Conservation (phyloP, 2,797 vertebrate genomes). For the Diplodus puntazzo region DNA sequence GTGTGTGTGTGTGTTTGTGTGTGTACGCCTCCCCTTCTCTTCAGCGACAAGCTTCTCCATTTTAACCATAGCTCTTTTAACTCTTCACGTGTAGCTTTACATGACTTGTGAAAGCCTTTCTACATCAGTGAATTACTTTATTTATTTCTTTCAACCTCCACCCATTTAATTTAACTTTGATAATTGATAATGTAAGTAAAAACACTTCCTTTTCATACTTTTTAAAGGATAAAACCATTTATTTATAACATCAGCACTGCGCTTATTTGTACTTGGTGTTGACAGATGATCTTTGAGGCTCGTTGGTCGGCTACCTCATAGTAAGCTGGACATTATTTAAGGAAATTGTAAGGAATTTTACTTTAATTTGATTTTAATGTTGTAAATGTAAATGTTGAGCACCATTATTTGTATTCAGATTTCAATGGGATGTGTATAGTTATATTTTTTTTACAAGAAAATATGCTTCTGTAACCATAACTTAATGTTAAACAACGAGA, state of each 20-base stretch:
- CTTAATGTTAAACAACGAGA: slow-evolving; percentile 22
- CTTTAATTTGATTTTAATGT: not conserved
- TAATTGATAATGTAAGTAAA: not conserved
- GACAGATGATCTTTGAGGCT: not conserved
- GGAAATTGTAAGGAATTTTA: not conserved
- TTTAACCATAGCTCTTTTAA: slow-evolving; percentile 52
- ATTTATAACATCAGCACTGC: not conserved
- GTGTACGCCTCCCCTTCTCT: slow-evolving; percentile 4
- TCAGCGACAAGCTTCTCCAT: slow-evolving; percentile 60
- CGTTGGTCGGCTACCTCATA: too few relatives aligned
- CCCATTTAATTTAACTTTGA: not conserved
- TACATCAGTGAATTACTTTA: not conserved
- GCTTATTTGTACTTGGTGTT: not conserved
- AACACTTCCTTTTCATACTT: not conserved
- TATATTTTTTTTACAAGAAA: not conserved
- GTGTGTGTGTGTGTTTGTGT: not conserved
- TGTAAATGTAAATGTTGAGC: not conserved
- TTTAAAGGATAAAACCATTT: not conserved
- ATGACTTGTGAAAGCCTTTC: not conserved
- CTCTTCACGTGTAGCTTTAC: slow-evolving; percentile 13
- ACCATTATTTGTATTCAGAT: not conserved
- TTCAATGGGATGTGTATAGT: too few relatives aligned
- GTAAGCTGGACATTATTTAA: not conserved
- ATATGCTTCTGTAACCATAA: not conserved
- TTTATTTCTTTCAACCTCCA: not conserved